These are phyloP conservation scores for Formicarius rufipectus DNA, from an alignment of 2,113 vertebrate genomes.

Conservation along the genomic window DNA sequence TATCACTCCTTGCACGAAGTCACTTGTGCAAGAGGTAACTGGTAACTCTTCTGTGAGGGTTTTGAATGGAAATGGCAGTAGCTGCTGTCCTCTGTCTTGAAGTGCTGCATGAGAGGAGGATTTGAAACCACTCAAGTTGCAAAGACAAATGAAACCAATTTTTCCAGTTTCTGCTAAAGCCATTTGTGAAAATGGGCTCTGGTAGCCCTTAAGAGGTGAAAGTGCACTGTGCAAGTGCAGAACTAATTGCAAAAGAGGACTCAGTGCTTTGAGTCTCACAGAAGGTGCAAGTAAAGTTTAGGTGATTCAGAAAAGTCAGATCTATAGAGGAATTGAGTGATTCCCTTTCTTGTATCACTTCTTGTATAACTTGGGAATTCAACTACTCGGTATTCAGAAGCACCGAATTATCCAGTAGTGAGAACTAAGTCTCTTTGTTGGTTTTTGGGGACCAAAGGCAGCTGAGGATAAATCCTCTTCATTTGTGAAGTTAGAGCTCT, in stretches of 20 bases:
- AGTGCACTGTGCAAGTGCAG: background rate
- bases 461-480: background rate
- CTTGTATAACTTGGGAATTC: background rate
- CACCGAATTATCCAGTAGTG: background rate
- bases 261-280: background rate
- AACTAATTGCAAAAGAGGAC: background rate
- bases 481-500: background rate
- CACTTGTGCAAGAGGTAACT: background rate
- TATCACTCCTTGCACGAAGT: background rate
- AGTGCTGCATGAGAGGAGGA: background rate
- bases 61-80: background rate
- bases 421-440: background rate
- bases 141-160: background rate
- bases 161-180: background rate
- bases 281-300: accelerated
- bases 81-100: background rate
- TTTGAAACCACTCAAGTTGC: background rate
- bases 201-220: background rate
- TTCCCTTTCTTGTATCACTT: background rate
- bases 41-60: background rate
- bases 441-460: background rate
- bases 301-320: background rate
- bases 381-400: background rate
- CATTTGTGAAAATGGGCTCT: background rate
- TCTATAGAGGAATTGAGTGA: background rate